Evolutionary conservation across 1,140 invertebrate species (phyloP).

Genomic region (Musca vetustissima): DNA sequence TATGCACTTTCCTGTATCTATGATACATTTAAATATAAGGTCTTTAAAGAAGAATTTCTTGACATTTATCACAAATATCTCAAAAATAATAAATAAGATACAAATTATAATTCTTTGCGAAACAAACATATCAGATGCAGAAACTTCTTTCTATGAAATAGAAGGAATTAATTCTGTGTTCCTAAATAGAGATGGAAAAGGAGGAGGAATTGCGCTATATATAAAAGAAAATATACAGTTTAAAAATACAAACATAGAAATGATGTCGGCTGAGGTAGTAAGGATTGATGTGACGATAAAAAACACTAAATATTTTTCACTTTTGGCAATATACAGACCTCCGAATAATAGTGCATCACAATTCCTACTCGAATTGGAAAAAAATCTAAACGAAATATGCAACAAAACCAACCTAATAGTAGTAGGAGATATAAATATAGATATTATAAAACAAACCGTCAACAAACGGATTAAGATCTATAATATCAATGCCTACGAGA

Average conservation of each 20-base stretch:
- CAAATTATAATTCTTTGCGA: neutral
- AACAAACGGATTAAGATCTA: neutral
- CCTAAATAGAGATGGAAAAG: neutral
- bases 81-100: neutral
- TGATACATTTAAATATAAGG: neutral
- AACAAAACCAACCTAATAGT: neutral
- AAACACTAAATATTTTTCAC: neutral
- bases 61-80: neutral
- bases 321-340: neutral
- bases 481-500: neutral
- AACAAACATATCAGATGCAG: neutral
- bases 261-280: neutral
- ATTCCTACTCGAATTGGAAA: neutral
- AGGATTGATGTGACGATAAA: neutral
- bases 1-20: too few relatives aligned
- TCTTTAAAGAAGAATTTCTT: neutral
- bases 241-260: neutral
- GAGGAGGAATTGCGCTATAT: neutral
- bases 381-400: neutral
- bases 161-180: neutral
- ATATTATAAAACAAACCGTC: neutral
- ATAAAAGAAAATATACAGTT: neutral
- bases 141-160: neutral
- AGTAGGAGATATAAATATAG: neutral
- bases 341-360: neutral